A percentile compares a stretch with the other conserved stretches of the same genome.
phyloP scores from a whole-genome alignment of 1,140 invertebrate species.

The Dendrolimus kikuchii region DNA sequence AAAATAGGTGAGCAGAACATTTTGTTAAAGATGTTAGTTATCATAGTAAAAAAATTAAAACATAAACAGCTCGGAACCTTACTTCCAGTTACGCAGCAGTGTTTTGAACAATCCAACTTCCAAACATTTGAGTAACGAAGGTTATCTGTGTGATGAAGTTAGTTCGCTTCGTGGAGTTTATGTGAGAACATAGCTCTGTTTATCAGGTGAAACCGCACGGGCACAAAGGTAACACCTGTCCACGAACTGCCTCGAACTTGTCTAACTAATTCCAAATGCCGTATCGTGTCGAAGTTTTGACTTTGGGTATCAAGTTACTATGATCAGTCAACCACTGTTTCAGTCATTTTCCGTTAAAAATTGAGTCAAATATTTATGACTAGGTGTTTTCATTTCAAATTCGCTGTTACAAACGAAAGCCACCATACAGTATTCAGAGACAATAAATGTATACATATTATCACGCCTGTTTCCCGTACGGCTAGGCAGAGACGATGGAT shows the following conservation, averaged over 20 bases:
- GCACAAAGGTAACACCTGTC: constrained; percentile 31
- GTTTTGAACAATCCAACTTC: constrained; percentile 5
- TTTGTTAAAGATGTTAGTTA: too few species aligned
- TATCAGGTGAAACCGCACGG: constrained; percentile 32
- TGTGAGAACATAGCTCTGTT: constrained; percentile 34
- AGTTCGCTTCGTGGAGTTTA: constrained; percentile 16
- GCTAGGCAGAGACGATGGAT: too few species aligned
- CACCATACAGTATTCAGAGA: background rate
- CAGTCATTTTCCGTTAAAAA: constrained; percentile 4
- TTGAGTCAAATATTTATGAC: background rate
- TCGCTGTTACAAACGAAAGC: background rate
- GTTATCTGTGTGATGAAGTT: constrained; percentile 19
- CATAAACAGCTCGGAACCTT: too few species aligned
- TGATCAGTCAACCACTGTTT: constrained; percentile 15
- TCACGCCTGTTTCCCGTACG: too few species aligned
- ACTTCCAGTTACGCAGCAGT: background rate
- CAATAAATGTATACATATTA: too few species aligned
- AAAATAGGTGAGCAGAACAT: too few species aligned
- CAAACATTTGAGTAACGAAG: constrained; percentile 10
- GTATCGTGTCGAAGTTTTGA: constrained; percentile 25
- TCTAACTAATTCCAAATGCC: constrained; percentile 27
- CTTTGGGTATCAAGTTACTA: constrained; percentile 21
- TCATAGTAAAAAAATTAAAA: too few species aligned
- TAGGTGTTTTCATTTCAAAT: background rate
- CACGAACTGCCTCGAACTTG: constrained; percentile 34